phyloP scores from a whole-genome alignment of 2,888 invertebrate genomes.

The Dynastes grantii region DNA sequence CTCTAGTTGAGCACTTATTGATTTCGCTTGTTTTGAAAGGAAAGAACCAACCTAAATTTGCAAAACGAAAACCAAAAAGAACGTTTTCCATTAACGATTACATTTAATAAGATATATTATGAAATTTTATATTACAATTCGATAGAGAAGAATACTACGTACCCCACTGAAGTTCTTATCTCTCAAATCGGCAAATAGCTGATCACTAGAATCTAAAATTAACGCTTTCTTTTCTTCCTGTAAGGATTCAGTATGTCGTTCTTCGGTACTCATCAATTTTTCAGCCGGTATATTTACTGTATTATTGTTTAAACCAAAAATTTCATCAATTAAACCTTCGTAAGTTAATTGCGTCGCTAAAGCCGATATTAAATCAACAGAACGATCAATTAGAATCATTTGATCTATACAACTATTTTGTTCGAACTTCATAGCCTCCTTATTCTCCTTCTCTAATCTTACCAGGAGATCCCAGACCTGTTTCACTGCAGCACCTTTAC shows the following conservation, averaged over 20 bases:
- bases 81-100: no score
- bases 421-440: conserved; percentile 71
- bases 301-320: conserved; percentile 88
- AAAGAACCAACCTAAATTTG: conserved; percentile 81
- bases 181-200: conserved; percentile 89
- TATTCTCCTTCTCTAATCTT: conserved; percentile 78
- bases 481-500: conserved; percentile 90
- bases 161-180: conserved; percentile 94
- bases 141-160: conserved; percentile 50
- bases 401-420: conserved; percentile 81
- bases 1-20: conserved; percentile 88
- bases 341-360: conserved; percentile 96
- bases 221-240: conserved; percentile 81
- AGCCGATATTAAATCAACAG: conserved; percentile 92
- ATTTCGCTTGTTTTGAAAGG: conserved; percentile 88
- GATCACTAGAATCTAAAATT: conserved; percentile 91
- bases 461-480: conserved; percentile 92
- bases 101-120: background rate
- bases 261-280: conserved; percentile 83
- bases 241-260: conserved; percentile 74
- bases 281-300: conserved; percentile 90
- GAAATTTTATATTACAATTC: background rate
- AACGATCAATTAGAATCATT: conserved; percentile 90
- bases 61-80: no score
- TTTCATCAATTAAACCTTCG: conserved; percentile 97